A percentile compares a stretch with the other conserved stretches of the same genome.
Evolutionary conservation across 2,888 invertebrate genomes (phyloP).

Genomic region (Mesorhabditis sp.): DNA sequence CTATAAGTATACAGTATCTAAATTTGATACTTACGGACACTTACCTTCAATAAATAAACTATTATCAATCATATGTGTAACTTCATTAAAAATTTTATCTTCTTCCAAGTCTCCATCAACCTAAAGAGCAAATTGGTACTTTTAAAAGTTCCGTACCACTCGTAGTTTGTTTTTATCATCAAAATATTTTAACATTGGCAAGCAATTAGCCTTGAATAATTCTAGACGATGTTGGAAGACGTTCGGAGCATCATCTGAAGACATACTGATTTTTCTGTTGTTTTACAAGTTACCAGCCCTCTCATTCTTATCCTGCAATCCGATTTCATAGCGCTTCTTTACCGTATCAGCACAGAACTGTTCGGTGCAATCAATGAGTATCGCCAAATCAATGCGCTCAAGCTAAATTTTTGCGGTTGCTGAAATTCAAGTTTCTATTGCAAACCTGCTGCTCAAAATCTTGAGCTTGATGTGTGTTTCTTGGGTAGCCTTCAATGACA

Average conservation of each 20-base stretch:
- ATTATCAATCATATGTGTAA: slow-evolving; percentile 44
- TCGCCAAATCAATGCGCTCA: slow-evolving; percentile 69
- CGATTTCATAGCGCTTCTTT: slow-evolving; percentile 25
- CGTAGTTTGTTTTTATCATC: slow-evolving; percentile 78
- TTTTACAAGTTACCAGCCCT: slow-evolving; percentile 16
- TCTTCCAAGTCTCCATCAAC: slow-evolving; percentile 52
- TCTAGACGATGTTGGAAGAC: slow-evolving; percentile 79
- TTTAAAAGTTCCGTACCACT: slow-evolving; percentile 68
- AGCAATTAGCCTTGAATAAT: slow-evolving; percentile 78
- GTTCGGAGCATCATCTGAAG: slow-evolving; percentile 75
- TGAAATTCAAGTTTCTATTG: background rate
- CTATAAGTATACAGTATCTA: slow-evolving; percentile 16
- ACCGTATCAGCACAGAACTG: slow-evolving; percentile 61
- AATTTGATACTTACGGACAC: background rate
- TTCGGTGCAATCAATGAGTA: slow-evolving; percentile 85
- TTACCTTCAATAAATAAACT: slow-evolving; percentile 52
- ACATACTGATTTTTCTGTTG: slow-evolving; percentile 15
- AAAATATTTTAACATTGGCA: slow-evolving; percentile 81
- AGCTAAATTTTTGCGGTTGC: slow-evolving; percentile 28
- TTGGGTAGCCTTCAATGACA: slow-evolving; percentile 62
- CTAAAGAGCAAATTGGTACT: slow-evolving; percentile 21
- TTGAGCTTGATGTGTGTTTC: slow-evolving; percentile 58
- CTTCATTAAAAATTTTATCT: slow-evolving; percentile 52
- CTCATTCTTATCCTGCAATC: slow-evolving; percentile 11
- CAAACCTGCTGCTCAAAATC: slow-evolving; percentile 51